These are phyloP conservation scores for Alces alces DNA, from an alignment of 2,113 vertebrate genomes.

Conservation along the genomic window DNA sequence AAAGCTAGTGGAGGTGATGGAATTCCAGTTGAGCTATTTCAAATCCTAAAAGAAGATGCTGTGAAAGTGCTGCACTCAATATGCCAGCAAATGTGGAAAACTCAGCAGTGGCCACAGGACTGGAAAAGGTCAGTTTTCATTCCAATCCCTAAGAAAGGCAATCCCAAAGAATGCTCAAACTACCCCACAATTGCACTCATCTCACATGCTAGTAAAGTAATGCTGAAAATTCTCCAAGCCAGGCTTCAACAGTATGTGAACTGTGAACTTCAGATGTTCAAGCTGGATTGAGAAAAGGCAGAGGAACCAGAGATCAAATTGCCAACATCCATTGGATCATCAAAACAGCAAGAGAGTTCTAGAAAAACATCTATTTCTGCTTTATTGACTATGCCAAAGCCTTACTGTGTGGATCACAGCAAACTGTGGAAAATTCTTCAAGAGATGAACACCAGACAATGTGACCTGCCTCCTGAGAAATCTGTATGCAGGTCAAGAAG, in stretches of 20 bases:
- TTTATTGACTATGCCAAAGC: background rate
- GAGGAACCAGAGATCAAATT: background rate
- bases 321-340: background rate
- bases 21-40: background rate
- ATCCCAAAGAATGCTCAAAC: background rate
- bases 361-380: background rate
- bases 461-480: background rate
- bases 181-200: background rate
- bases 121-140: background rate
- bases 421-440: background rate
- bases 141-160: background rate
- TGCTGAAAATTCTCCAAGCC: background rate
- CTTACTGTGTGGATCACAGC: background rate
- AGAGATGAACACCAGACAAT: background rate
- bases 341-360: background rate
- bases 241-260: background rate
- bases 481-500: background rate
- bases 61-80: background rate
- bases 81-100: background rate
- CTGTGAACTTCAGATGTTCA: background rate
- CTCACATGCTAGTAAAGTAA: background rate
- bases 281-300: background rate
- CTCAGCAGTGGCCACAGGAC: background rate
- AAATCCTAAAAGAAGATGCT: background rate
- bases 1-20: background rate